Conservation (phyloP, 2,888 invertebrate genomes). For the Epistrophella euchroma region DNA sequence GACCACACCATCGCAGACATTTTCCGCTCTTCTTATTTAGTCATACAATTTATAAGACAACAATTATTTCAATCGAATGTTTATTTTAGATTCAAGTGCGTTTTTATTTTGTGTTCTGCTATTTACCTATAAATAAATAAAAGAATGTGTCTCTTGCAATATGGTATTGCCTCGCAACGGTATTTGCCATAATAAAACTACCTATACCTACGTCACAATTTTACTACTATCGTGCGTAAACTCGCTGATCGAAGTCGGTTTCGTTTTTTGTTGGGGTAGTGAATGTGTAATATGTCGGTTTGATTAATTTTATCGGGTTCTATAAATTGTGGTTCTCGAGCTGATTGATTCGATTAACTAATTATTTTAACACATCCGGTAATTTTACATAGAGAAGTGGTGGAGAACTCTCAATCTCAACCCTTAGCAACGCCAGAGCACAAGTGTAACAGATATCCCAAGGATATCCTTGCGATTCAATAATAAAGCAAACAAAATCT, state of each 20-base stretch:
- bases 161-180: constrained; percentile 44
- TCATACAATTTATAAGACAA: constrained; percentile 32
- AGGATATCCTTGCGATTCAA: constrained; percentile 39
- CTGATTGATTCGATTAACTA: constrained; percentile 53
- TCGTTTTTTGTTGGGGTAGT: constrained; percentile 27
- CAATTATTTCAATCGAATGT: constrained; percentile 50
- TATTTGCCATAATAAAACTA: constrained; percentile 41
- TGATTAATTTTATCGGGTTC: constrained; percentile 11
- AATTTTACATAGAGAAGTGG: background rate
- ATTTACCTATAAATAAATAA: background rate
- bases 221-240: constrained; percentile 48
- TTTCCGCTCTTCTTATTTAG: constrained; percentile 50
- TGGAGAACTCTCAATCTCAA: constrained; percentile 19
- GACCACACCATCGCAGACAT: constrained; percentile 37
- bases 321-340: constrained; percentile 39
- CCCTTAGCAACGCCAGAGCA: constrained; percentile 33
- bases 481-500: constrained; percentile 30
- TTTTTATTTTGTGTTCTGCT: constrained; percentile 52
- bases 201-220: constrained; percentile 9
- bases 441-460: constrained; percentile 36
- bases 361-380: constrained; percentile 25
- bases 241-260: background rate
- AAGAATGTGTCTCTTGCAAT: constrained; percentile 44
- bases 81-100: constrained; percentile 58
- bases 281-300: background rate